Evolutionary conservation across 2,797 vertebrate species (phyloP), one percentile per base, ranked within the genome.

Genomic region (Sebastes glaucus): DNA sequence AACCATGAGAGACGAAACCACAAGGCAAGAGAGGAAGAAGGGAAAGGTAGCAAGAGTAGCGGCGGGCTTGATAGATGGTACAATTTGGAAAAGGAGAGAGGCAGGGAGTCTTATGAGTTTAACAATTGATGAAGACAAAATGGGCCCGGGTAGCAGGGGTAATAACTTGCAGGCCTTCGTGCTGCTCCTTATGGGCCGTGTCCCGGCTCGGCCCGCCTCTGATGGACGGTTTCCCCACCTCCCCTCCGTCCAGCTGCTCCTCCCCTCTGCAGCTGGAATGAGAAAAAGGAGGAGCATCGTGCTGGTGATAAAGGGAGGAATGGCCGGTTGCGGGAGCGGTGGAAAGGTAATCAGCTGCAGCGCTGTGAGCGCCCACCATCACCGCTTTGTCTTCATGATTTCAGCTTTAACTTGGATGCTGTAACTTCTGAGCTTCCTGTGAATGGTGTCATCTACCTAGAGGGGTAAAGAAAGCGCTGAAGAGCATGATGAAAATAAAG

Each of bases 51-150:
- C 14, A 52, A 60, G 81, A 71, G 87, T 42, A 64, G 78, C 49
- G 57, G 71, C 82, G 20, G 83, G 56, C 83, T 91, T 95, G 95
- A 96, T 95, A 94, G 94, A 96, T 95, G 92, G 94, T 64, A 95
- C 94, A 94, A 94, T 96, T 95, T 95, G 89, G 90, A 89, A 84
- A 84, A 83, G 86, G 85, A 92, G 92, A 94, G 94, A 93, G 89
- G 90, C 85, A 83, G 92, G 91, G 91, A 94, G 93, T 95, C 93
- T 94, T 95, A 95, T 95, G 93, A 95, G 94, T 96, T 95, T 95
- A 95, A 93, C 93, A 95, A 95, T 91, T 96, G 94, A 96, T 95
- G 94, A 95, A 96, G 95, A 96, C 94, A 95, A 94, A 96, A 95
- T 88, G 89, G 90, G 89, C 83, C 87, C 25, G 79, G 87, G 85